Base-by-base conservation (phyloP, 2,888 invertebrate species). In the Tetranychus piercei region DNA sequence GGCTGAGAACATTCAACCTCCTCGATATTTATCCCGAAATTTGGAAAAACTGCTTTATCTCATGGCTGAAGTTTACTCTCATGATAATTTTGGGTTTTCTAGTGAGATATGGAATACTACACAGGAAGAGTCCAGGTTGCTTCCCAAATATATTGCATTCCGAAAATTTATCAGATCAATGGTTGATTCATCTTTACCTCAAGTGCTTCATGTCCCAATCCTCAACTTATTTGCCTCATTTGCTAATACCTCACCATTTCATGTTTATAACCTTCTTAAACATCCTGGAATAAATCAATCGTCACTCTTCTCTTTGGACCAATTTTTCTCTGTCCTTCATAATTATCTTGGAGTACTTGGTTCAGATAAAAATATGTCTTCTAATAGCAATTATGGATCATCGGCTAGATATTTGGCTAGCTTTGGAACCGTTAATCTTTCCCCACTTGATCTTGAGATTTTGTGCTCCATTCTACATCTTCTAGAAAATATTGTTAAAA, bases 41-140 rank as follows among this genome's bases (percentile, higher is more conserved):
- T 93, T 94, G 80, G 91, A 92, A 83, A 88, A 90, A 79, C 84
- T 96, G 73, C 85, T 95, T 82, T 84, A 90, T 72, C 87, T 90
- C 74, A 77, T 80, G 75, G 77, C 75, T 70, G 73, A 74, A 15
- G 73, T 76, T 22, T 78, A 78, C 44, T 23, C n/a, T 34, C 20
- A 65, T 67, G 77, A 76, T 64, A 22, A 8, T 4, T 71, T 65
- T 71, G 34, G 71, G n/a, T 45, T 76, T 4, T 69, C 75, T 6
- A 65, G 64, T 44, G 74, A 75, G 18, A 73, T 74, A 43, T 76
- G 76, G 76, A 71, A 72, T n/a, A 23, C 72, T 6, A 18, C 67
- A 9, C 11, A 15, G 7, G 76, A 76, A n/a, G 75, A 73, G 11
- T 73, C 72, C 45, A 45, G 44, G 18, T 44, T 72, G 43, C 22